Evolutionary conservation across 1,140 invertebrate species (phyloP).

Genomic region (Drosophila hydei): DNA sequence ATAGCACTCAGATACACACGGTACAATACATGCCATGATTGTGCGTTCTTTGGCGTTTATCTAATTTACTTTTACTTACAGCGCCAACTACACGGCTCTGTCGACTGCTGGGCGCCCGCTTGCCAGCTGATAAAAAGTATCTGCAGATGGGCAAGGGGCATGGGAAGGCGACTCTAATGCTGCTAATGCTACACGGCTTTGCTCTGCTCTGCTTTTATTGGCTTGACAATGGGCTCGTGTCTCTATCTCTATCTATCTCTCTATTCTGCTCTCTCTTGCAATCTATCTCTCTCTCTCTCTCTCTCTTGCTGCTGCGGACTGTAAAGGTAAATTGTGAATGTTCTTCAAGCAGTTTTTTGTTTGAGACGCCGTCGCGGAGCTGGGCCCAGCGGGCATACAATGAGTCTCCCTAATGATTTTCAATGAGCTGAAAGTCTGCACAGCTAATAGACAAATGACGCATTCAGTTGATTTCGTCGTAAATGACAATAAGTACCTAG

Average conservation of each 20-base stretch:
- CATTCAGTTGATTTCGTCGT: neutral
- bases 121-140: slow-evolving; percentile 55
- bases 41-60: slow-evolving; percentile 72
- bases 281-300: neutral
- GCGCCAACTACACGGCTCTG: slow-evolving; percentile 44
- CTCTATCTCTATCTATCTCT: neutral
- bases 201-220: slow-evolving; percentile 64
- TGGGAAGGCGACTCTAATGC: slow-evolving; percentile 17
- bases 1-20: slow-evolving; percentile 23
- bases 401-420: slow-evolving; percentile 60
- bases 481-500: neutral
- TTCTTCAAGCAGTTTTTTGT: slow-evolving; percentile 57
- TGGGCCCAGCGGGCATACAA: slow-evolving; percentile 2
- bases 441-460: slow-evolving; percentile 51
- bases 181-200: slow-evolving; percentile 23
- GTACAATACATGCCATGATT: slow-evolving; percentile 61
- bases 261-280: neutral
- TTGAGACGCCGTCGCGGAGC: slow-evolving; percentile 17
- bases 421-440: slow-evolving; percentile 60
- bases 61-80: slow-evolving; percentile 81
- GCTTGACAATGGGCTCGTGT: slow-evolving; percentile 77
- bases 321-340: slow-evolving; percentile 59
- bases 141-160: slow-evolving; percentile 33
- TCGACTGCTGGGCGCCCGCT: slow-evolving; percentile 54
- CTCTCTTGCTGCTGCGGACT: neutral